Base-by-base conservation (phyloP, 2,113 vertebrate genomes). In the Plecturocebus donacophilus region DNA sequence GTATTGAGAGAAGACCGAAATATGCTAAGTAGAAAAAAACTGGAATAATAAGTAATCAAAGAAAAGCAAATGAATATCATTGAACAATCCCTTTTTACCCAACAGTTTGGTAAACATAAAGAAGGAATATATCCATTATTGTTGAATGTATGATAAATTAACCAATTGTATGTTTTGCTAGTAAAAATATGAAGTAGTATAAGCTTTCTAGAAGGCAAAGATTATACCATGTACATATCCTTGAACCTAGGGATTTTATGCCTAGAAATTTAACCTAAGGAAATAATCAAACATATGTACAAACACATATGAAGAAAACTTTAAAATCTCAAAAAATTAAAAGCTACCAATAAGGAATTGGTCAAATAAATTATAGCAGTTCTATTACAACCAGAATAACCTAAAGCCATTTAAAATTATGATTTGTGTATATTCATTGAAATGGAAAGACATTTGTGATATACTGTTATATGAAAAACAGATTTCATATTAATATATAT, bases 261-360 rank as follows among this genome's bases (percentile, higher is more conserved):
- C 12, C 61, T 79, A 90, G 35, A 42, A 64, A 84, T 77, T 80
- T 79, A 93, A 79, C 16, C 68, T 75, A 32, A 54, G 30, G 42
- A 89, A 70, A 40, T 89, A 90, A 70, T 87, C 42, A 95, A 42
- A 35, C 16, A 64, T 64, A 23, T 80, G 1, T 3, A 58, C 16
- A 89, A 8, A 11, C 11, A 21, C 4, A n/a, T 70, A 42, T 77
- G 8, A 90, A 40, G 12, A 42, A 84, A 87, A 58, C 16, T 56
- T 89, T 77, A 93, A 96, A 96, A 77, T 38, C 19, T 42, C 35
- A 85, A 79, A 40, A 84, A 84, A 35, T 47, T 82, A 68, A 20
- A 75, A 87, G 32, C 6, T 25, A 23, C 13, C 38, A 83, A 47
- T 52, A 56, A 83, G 13, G 13, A 86, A 92, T 38, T 54, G 38